These are phyloP conservation scores for Luidia sarsii DNA, from an alignment of 53 echinoderm and acorn worm species.

Conservation along the genomic window DNA sequence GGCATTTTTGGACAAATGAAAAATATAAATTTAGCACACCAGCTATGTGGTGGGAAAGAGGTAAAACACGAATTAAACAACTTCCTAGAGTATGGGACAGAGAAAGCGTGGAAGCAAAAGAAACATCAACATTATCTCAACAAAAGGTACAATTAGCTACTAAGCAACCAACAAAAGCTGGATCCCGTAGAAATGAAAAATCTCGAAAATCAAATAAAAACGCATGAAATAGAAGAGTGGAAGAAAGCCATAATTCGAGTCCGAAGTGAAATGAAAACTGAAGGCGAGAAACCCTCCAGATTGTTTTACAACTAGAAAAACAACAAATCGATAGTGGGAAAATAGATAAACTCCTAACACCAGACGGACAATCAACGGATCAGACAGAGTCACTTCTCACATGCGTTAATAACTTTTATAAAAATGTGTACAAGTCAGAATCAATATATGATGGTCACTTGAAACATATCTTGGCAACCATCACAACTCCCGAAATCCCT, in stretches of 20 bases:
- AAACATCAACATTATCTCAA: not conserved
- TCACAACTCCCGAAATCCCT: no score
- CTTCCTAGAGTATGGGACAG: not conserved
- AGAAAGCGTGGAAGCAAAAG: not conserved
- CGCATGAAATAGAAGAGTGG: not conserved
- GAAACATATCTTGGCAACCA: no score
- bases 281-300: not conserved
- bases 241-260: slow-evolving; percentile 1
- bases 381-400: no score
- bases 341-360: no score
- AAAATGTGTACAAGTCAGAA: no score
- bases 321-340: not conserved
- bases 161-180: not conserved
- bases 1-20: not conserved
- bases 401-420: no score
- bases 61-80: not conserved
- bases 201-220: not conserved
- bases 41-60: not conserved
- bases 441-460: no score
- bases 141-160: not conserved
- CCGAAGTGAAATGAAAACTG: no score
- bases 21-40: not conserved
- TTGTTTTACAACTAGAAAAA: slow-evolving; percentile 4
- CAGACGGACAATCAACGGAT: no score
- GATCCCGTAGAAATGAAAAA: not conserved